Percentiles rank a stretch among this genome's conserved stretches.
These are phyloP conservation scores for Gerris lacustris DNA, from an alignment of 2,888 invertebrate species.

Conservation along the genomic window DNA sequence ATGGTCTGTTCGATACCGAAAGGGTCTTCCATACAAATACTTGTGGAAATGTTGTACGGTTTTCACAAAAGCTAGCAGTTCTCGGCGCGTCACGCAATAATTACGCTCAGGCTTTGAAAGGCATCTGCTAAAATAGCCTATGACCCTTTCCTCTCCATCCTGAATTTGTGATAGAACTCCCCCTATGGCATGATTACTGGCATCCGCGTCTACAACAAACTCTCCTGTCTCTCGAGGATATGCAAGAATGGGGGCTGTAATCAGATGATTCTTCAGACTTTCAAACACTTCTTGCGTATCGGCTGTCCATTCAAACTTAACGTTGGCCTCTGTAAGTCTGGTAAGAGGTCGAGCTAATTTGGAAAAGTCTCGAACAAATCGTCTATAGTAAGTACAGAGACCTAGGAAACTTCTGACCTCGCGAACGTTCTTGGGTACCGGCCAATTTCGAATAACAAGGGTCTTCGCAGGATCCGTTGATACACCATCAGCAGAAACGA, in stretches of 20 bases:
- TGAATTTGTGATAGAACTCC: not conserved
- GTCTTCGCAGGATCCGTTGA: constrained; percentile 26
- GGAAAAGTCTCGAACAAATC: constrained; percentile 21
- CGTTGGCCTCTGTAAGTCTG: constrained; percentile 7
- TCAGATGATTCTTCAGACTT: not conserved
- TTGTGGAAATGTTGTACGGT: constrained; percentile 9
- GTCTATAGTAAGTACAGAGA: constrained; percentile 30
- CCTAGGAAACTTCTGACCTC: constrained; percentile 28
- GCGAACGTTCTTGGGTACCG: constrained; percentile 23
- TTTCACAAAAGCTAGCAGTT: not conserved
- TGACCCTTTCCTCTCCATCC: not conserved
- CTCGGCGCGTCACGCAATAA: not conserved
- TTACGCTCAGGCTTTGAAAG: not conserved
- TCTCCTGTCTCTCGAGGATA: not conserved
- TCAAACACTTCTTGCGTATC: not conserved
- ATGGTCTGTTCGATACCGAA: not conserved
- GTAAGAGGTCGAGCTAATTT: not conserved
- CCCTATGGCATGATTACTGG: constrained; percentile 2
- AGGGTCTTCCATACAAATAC: constrained; percentile 10
- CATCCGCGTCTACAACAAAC: constrained; percentile 11
- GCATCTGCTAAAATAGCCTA: not conserved
- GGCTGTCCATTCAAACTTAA: constrained; percentile 6
- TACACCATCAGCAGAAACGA: constrained; percentile 24
- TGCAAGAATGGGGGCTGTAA: not conserved
- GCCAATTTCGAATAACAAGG: constrained; percentile 25